phyloP scores from a whole-genome alignment of 1,140 invertebrate species.

The Drosophila takahashii region DNA sequence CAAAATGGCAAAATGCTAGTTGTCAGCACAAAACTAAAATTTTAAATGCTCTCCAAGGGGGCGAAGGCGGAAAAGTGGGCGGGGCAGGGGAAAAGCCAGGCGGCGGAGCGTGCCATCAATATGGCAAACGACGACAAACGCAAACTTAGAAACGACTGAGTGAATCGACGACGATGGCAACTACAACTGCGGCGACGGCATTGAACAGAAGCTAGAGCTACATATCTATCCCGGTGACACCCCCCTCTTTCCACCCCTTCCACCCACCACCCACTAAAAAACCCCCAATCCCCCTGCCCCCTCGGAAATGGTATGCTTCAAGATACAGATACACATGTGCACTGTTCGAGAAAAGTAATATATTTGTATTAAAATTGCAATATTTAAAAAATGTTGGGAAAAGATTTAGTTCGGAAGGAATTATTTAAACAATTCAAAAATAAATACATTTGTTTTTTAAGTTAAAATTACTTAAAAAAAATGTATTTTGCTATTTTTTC shows the following conservation, averaged over 20 bases:
- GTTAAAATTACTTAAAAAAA: too few relatives aligned
- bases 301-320: slow-evolving; percentile 7
- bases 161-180: slow-evolving; percentile 55
- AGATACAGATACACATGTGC: slow-evolving; percentile 43
- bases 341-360: neutral
- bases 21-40: slow-evolving; percentile 62
- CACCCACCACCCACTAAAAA: neutral
- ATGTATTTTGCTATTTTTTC: too few relatives aligned
- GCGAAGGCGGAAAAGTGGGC: neutral
- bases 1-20: slow-evolving; percentile 15
- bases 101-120: slow-evolving; percentile 78
- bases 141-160: slow-evolving; percentile 73
- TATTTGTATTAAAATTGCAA: neutral
- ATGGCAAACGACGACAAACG: slow-evolving; percentile 79
- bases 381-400: neutral
- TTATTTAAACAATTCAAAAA: neutral
- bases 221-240: slow-evolving; percentile 14
- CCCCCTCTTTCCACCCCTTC: neutral
- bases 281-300: neutral
- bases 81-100: slow-evolving; percentile 28
- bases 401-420: neutral
- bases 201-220: slow-evolving; percentile 61
- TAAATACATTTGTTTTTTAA: too few relatives aligned
- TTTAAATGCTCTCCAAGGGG: slow-evolving; percentile 58
- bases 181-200: slow-evolving; percentile 43